A percentile compares a stretch with the other conserved stretches of the same genome.
Evolutionary conservation across 64 coral and sea anemone genomes (phyloP).

Genomic region (Orbicella faveolata): DNA sequence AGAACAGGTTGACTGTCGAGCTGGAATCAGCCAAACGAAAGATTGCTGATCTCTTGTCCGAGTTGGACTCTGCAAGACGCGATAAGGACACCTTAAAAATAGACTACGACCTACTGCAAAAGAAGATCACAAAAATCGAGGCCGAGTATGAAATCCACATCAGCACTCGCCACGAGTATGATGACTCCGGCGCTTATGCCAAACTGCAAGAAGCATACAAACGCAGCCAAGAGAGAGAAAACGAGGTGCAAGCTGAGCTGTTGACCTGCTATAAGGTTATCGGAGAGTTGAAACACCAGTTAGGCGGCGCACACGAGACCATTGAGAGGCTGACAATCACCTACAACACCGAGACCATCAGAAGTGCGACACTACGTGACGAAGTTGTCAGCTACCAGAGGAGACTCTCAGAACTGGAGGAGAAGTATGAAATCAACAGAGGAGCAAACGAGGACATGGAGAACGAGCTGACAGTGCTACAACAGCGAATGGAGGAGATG

Average conservation of each 20-base stretch:
- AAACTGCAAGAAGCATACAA: conserved; percentile 84
- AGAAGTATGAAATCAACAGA: conserved; percentile 80
- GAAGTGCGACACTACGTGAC: conserved; percentile 57
- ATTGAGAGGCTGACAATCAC: conserved; percentile 58
- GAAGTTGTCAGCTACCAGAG: conserved; percentile 82
- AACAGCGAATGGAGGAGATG: conserved; percentile 72
- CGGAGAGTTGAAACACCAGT: conserved; percentile 68
- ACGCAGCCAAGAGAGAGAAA: conserved; percentile 89
- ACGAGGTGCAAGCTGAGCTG: conserved; percentile 82
- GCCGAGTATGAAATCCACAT: conserved; percentile 85
- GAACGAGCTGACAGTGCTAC: conserved; percentile 82
- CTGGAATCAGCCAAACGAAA: conserved; percentile 86
- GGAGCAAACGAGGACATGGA: conserved; percentile 82
- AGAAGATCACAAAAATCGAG: conserved; percentile 78
- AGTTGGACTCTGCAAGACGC: conserved; percentile 60
- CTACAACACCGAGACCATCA: conserved; percentile 66
- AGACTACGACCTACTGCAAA: conserved; percentile 75
- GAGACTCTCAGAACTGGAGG: conserved; percentile 82
- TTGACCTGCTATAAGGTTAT: conserved; percentile 68
- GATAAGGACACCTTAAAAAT: conserved; percentile 73
- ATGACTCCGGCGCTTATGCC: conserved; percentile 80
- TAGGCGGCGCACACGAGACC: conserved; percentile 41
- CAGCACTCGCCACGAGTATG: conserved; percentile 71
- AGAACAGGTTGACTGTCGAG: conserved; percentile 75
- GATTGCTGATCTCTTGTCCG: conserved; percentile 69